These are phyloP conservation scores for Rhynchophorus ferrugineus DNA, from an alignment of 1,140 invertebrate genomes.

Conservation along the genomic window DNA sequence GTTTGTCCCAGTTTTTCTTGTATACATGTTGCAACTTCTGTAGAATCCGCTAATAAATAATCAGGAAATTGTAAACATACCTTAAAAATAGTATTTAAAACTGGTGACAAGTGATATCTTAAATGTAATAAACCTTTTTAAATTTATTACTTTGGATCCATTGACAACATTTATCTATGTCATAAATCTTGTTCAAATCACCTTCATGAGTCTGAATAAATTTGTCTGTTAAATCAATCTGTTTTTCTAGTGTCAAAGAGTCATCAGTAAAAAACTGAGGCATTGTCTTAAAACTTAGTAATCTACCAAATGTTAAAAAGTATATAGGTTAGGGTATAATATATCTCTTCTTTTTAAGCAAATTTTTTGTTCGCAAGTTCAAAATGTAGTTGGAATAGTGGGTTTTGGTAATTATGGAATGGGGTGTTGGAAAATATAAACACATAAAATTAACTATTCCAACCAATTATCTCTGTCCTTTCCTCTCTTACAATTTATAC, in stretches of 20 bases:
- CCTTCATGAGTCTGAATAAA: conserved; percentile 18
- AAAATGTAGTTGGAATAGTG: too few relatives aligned
- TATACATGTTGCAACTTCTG: conserved; percentile 58
- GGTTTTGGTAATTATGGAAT: too few relatives aligned
- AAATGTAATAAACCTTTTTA: conserved; percentile 49
- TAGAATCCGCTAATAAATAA: conserved; percentile 61
- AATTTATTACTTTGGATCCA: conserved; percentile 63
- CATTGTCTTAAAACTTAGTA: too few relatives aligned
- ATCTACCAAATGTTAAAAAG: too few relatives aligned
- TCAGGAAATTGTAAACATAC: conserved; percentile 91
- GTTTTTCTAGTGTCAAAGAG: conserved; percentile 34
- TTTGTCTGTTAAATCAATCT: conserved; percentile 20
- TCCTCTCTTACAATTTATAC: too few relatives aligned
- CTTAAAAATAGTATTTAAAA: conserved; percentile 46
- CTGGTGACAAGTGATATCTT: not conserved
- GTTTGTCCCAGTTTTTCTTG: too few relatives aligned
- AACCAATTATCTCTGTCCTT: too few relatives aligned
- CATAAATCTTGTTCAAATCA: conserved; percentile 31
- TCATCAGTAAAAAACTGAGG: conserved; percentile 35
- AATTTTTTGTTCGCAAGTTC: too few relatives aligned
- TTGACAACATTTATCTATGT: conserved; percentile 43
- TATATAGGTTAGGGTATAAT: too few relatives aligned
- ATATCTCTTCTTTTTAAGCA: too few relatives aligned
- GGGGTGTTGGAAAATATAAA: too few relatives aligned
- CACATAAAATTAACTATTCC: too few relatives aligned